Evolutionary conservation across 2,113 vertebrate genomes (phyloP).

Genomic region (Mastomys natalensis): DNA sequence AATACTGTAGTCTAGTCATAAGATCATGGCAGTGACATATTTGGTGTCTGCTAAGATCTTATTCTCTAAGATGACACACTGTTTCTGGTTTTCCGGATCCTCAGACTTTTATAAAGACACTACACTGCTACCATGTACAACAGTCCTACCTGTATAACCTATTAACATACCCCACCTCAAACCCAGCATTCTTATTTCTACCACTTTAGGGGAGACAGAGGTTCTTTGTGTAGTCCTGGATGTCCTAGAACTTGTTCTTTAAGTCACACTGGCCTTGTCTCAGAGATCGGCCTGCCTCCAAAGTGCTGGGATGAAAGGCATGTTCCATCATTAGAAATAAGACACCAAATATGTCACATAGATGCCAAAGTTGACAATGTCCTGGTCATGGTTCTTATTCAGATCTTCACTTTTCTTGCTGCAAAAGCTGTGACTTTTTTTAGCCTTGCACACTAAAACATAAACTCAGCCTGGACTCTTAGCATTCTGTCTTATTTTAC

Average conservation of each 20-base stretch:
- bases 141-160: no score
- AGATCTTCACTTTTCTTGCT: neutral
- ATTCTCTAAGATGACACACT: neutral
- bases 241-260: neutral
- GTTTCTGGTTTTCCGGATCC: neutral
- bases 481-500: neutral
- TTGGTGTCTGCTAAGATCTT: no score
- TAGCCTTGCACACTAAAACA: neutral
- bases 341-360: no score
- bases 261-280: neutral
- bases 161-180: neutral
- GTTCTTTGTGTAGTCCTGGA: neutral
- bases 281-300: neutral
- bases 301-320: neutral
- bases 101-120: neutral
- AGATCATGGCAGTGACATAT: neutral
- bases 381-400: neutral
- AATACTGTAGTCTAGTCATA: neutral
- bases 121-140: neutral
- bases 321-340: no score
- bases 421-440: neutral
- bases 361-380: fast-evolving
- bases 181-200: neutral
- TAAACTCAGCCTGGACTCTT: neutral
- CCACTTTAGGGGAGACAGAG: neutral